Base-by-base conservation (phyloP, 2,797 vertebrate genomes). In the Zenarchopterus dispar region DNA sequence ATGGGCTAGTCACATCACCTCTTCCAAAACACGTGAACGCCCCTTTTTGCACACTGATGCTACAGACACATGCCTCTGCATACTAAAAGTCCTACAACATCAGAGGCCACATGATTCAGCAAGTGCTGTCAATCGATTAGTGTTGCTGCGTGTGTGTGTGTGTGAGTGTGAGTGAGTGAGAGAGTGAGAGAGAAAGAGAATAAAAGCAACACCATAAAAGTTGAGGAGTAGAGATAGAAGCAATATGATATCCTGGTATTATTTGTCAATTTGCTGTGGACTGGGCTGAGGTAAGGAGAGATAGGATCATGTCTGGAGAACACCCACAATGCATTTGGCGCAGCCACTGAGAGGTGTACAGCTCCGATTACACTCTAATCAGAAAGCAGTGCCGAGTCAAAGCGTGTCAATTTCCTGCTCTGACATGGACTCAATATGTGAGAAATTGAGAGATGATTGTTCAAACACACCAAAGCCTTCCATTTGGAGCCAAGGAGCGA, bases 291-390 rank as follows among this genome's bases (percentile, higher is more conserved):
- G 86, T 33, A 70, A 80, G 18, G 52, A 61, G 67, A 84, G 85
- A 87, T 82, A 62, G 86, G 85, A 87, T 90, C 87, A 77, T 86
- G 90, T 81, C 87, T 86, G 81, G 56, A 82, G 85, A 83, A 77
- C 81, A 84, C 79, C 85, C 86, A 80, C 78, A 80, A 80, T 85
- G 80, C 84, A 88, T 89, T 88, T 81, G 81, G 88, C 6, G 24
- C 59, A 72, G 66, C 53, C 46, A 19, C 72, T 53, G 77, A 75
- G 77, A 85, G 80, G 78, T 79, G 77, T 74, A 65, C 66, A 46
- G 75, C 79, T 80, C 74, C 59, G 67, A 89, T 91, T 89, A 86
- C 79, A 67, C 85, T 90, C 90, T 82, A 88, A 89, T 92, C 88
- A 83, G 71, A 52, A 70, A 84, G 77, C 72, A 67, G 78, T 52